Percentiles rank a stretch among this genome's conserved stretches.
phyloP scores from a whole-genome alignment of 2,888 invertebrate genomes.

The Mythimna impura region DNA sequence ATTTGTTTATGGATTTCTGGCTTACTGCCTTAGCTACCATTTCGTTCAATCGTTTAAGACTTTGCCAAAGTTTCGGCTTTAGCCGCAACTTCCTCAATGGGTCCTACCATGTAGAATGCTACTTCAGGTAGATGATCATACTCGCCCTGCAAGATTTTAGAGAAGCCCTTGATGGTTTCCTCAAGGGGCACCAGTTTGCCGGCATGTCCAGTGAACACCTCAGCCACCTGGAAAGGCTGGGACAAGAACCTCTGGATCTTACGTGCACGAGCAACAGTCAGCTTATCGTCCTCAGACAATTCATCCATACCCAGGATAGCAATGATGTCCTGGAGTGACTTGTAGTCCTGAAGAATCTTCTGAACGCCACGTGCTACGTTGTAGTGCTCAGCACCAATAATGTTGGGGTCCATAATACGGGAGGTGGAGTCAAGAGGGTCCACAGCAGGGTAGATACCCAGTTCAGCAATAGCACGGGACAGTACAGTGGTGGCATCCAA shows the following conservation, averaged over 20 bases:
- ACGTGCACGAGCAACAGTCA: conserved; percentile 97
- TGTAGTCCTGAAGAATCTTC: conserved; percentile 96
- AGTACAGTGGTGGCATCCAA: conserved; percentile 98
- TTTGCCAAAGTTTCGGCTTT: conserved; percentile 95
- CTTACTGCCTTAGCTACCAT: conserved; percentile 95
- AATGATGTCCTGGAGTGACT: conserved; percentile 96
- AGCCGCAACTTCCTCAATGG: conserved; percentile 92
- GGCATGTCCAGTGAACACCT: conserved; percentile 97
- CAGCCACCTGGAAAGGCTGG: conserved; percentile 98
- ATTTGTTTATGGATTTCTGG: conserved; percentile 90
- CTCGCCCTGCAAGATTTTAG: conserved; percentile 95
- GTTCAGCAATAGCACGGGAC: conserved; percentile 97
- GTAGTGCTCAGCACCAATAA: conserved; percentile 97
- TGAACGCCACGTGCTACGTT: conserved; percentile 97
- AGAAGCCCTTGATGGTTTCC: conserved; percentile 97
- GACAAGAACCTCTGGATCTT: conserved; percentile 98
- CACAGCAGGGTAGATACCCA: conserved; percentile 98
- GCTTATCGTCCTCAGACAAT: conserved; percentile 98
- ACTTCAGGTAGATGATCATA: conserved; percentile 97
- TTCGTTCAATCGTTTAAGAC: conserved; percentile 66
- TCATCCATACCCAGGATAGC: conserved; percentile 96
- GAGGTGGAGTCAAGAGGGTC: conserved; percentile 98
- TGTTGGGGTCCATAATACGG: conserved; percentile 98
- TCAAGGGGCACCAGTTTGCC: conserved; percentile 97
- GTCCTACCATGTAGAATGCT: conserved; percentile 99